These are phyloP conservation scores for Agrypnia vestita DNA, from an alignment of 1,140 invertebrate genomes.

Conservation along the genomic window DNA sequence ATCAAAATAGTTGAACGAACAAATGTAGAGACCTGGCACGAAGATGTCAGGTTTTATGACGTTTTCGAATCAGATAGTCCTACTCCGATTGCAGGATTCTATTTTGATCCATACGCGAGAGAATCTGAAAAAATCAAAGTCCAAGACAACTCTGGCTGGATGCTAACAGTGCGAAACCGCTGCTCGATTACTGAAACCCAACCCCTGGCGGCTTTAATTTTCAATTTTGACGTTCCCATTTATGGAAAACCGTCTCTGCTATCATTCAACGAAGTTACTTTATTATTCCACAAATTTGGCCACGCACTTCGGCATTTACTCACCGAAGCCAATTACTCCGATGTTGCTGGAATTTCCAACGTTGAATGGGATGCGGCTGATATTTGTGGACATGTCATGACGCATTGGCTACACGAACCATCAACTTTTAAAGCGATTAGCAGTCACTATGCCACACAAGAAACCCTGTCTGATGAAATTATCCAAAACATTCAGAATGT, in stretches of 20 bases:
- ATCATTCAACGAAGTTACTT: slow-evolving; percentile 82
- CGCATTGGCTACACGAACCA: slow-evolving; percentile 85
- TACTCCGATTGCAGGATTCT: slow-evolving; percentile 84
- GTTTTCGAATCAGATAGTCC: slow-evolving; percentile 82
- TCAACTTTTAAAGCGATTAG: slow-evolving; percentile 80
- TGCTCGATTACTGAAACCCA: slow-evolving; percentile 76
- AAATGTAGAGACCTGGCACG: slow-evolving; percentile 84
- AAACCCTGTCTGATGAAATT: slow-evolving; percentile 79
- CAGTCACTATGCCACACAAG: slow-evolving; percentile 82
- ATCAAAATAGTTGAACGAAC: slow-evolving; percentile 84
- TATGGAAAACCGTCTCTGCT: slow-evolving; percentile 81
- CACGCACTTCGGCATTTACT: slow-evolving; percentile 87
- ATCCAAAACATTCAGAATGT: slow-evolving; percentile 78
- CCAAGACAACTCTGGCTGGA: slow-evolving; percentile 78
- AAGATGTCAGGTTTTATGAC: slow-evolving; percentile 89
- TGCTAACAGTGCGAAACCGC: slow-evolving; percentile 79
- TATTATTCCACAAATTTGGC: slow-evolving; percentile 90
- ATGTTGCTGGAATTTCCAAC: slow-evolving; percentile 87
- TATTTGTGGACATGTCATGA: slow-evolving; percentile 86
- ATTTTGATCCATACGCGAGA: slow-evolving; percentile 86
- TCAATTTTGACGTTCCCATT: slow-evolving; percentile 83
- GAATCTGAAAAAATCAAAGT: slow-evolving; percentile 76
- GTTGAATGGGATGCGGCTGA: slow-evolving; percentile 93
- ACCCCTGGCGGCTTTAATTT: slow-evolving; percentile 86
- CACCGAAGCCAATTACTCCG: slow-evolving; percentile 85